Conservation (phyloP, 2,113 vertebrate genomes). For the Anolis carolinensis region DNA sequence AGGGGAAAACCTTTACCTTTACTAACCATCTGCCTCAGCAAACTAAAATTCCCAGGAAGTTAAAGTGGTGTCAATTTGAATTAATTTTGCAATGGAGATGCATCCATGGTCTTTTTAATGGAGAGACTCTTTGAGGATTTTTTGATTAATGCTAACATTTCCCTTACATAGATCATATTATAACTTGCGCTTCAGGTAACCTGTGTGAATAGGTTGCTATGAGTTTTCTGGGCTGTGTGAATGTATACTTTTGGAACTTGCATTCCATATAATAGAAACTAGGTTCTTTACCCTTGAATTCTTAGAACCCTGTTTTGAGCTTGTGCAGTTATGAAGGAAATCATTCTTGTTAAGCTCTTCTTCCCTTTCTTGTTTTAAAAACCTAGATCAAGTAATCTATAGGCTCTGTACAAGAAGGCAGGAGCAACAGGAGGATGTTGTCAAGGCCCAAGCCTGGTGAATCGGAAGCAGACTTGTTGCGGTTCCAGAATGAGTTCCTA, state of each 20-base stretch:
- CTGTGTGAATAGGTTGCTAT: too few species aligned
- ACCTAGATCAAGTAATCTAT: background rate
- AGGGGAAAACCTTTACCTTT: too few species aligned
- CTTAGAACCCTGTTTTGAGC: too few species aligned
- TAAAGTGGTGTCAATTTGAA: too few species aligned
- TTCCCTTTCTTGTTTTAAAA: background rate
- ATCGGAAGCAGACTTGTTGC: slow-evolving; percentile 89
- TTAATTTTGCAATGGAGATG: too few species aligned
- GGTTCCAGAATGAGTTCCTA: slow-evolving; percentile 88
- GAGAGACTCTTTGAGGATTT: too few species aligned
- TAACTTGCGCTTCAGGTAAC: background rate
- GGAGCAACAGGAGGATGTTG: slow-evolving; percentile 77
- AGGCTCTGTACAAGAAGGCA: background rate
- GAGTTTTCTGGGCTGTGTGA: too few species aligned
- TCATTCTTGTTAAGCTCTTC: background rate
- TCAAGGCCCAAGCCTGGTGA: slow-evolving; percentile 90
- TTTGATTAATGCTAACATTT: background rate
- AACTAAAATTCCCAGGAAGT: too few species aligned
- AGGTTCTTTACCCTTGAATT: rapidly evolving
- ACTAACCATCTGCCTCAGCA: too few species aligned
- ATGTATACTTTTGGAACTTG: too few species aligned
- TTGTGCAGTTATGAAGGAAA: background rate
- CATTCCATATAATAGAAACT: background rate
- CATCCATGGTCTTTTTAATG: too few species aligned
- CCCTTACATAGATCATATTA: background rate